Percentiles rank a stretch among this genome's conserved stretches.
Conservation (phyloP, 37 sponge, comb jelly and placozoan genomes). For the Haliclona indistincta region DNA sequence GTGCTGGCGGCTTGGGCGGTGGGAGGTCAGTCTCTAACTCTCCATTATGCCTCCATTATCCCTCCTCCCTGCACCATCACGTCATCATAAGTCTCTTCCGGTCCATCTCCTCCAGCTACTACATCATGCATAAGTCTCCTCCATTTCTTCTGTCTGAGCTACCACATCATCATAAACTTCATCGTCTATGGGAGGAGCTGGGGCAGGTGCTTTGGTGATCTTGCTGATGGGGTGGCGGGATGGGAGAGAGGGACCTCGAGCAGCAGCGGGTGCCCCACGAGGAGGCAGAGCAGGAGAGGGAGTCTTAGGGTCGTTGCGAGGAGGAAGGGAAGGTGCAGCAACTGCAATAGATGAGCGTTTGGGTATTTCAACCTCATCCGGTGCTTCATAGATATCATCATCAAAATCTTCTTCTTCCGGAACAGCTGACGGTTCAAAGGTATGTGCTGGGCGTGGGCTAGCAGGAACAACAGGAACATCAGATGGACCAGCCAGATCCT, state of each 20-base stretch:
- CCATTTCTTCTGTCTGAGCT: constrained; percentile 22
- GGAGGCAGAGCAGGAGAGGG: constrained; percentile 20
- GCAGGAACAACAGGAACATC: too few species aligned
- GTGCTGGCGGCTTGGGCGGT: too few species aligned
- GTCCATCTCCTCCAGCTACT: background rate
- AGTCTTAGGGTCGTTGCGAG: background rate
- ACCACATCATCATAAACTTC: constrained; percentile 54
- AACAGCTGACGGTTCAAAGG: too few species aligned
- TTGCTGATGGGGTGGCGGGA: background rate
- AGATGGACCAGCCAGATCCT: too few species aligned
- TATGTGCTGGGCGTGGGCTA: too few species aligned
- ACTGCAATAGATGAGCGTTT: too few species aligned
- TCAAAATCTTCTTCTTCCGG: too few species aligned
- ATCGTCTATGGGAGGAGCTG: background rate
- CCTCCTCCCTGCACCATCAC: too few species aligned
- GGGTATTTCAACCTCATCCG: too few species aligned
- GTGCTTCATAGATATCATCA: too few species aligned
- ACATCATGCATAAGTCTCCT: constrained; percentile 59
- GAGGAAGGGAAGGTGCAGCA: constrained; percentile 16
- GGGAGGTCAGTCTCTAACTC: constrained; percentile 9
- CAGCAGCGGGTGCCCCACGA: constrained; percentile 1
- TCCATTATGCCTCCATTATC: constrained; percentile 16
- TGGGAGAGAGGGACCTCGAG: background rate
- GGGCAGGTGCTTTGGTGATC: background rate
- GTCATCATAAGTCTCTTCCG: too few species aligned